Conservation (phyloP, 2,888 invertebrate genomes). For the Ernsta delagoae region DNA sequence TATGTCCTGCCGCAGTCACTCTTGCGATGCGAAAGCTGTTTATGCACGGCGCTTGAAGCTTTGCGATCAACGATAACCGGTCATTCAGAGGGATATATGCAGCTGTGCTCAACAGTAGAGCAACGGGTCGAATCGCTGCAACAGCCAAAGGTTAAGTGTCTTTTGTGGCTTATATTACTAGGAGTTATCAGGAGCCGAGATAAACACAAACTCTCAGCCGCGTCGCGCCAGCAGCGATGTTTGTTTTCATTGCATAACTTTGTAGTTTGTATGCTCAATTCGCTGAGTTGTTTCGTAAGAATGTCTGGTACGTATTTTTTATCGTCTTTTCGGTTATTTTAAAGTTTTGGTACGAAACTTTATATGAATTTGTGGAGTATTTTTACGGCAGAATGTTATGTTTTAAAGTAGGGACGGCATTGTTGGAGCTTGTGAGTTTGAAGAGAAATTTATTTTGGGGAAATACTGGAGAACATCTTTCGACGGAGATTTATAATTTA, state of each 20-base stretch:
- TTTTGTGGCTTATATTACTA: constrained; percentile 12
- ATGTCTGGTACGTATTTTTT: constrained; percentile 9
- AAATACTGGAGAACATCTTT: too few species aligned
- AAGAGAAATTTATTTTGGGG: too few species aligned
- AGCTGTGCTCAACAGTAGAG: background rate
- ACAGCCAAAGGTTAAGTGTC: constrained; percentile 10
- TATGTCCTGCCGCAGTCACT: background rate
- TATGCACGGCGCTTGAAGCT: constrained; percentile 20
- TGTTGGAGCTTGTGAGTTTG: background rate
- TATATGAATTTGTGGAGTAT: background rate
- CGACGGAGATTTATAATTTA: too few species aligned
- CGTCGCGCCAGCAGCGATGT: constrained; percentile 14
- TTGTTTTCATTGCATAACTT: constrained; percentile 23
- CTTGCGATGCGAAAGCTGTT: constrained; percentile 20
- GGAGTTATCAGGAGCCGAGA: constrained; percentile 11
- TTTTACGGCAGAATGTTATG: background rate
- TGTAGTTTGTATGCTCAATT: constrained; percentile 24
- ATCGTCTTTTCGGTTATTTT: background rate
- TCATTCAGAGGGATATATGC: background rate
- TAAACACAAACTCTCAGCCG: constrained; percentile 2
- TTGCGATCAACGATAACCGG: constrained; percentile 17
- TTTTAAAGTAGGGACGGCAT: background rate
- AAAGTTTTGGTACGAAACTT: background rate
- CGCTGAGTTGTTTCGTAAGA: constrained; percentile 21
- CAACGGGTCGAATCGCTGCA: background rate